Conservation (phyloP, 2,797 vertebrate species). For the Ciconia nigra region DNA sequence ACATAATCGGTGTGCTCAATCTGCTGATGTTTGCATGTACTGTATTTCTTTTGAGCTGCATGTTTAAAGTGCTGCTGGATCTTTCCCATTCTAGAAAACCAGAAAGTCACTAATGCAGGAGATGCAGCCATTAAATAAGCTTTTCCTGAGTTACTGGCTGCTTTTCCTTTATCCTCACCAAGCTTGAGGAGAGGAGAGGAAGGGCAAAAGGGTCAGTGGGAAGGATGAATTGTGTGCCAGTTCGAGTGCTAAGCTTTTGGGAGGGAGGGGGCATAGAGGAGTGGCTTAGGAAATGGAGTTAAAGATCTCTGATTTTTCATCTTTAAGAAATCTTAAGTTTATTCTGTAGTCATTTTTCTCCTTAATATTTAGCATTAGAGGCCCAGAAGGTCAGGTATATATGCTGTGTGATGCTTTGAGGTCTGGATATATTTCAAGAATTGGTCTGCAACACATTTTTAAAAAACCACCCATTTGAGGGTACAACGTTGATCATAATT, state of each 20-base stretch:
- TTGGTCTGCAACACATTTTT: accelerated
- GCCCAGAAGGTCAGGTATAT: accelerated
- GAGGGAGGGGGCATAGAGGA: neutral
- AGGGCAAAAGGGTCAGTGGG: neutral
- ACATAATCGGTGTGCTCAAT: accelerated
- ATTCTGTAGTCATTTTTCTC: neutral
- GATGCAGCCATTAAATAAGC: too few species aligned
- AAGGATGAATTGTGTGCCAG: neutral
- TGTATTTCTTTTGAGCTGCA: accelerated
- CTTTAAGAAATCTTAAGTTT: neutral
- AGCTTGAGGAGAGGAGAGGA: neutral
- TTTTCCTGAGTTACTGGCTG: neutral
- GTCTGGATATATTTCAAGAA: neutral
- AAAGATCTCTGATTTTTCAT: neutral
- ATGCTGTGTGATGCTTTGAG: neutral
- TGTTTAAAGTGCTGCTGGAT: neutral
- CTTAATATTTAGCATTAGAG: neutral
- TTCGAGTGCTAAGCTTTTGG: neutral
- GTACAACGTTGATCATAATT: accelerated
- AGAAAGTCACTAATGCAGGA: neutral
- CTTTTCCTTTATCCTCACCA: neutral
- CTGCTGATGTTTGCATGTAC: neutral
- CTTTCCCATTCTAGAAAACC: accelerated
- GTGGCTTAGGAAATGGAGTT: neutral
- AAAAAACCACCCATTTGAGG: neutral